These are phyloP conservation scores for Platypus cylindrus DNA, from an alignment of 2,888 invertebrate species.

Conservation along the genomic window DNA sequence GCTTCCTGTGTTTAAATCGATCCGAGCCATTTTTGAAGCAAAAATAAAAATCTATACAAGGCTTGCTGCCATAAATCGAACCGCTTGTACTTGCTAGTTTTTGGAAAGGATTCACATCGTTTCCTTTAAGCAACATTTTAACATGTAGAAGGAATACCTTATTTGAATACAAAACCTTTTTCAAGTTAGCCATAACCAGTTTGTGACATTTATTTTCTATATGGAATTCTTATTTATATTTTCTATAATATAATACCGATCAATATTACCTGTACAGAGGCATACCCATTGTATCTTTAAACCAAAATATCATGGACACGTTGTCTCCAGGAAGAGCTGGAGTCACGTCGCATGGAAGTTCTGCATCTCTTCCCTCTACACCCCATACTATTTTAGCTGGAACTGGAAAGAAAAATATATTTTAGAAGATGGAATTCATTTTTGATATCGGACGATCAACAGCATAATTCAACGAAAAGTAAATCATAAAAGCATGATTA, in stretches of 20 bases:
- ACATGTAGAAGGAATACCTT: constrained; percentile 5
- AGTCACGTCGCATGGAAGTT: constrained; percentile 73
- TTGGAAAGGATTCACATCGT: constrained; percentile 9
- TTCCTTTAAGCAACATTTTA: constrained; percentile 10
- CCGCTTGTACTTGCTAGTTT: constrained; percentile 11
- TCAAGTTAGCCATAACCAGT: constrained; percentile 4
- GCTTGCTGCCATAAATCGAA: constrained; percentile 9
- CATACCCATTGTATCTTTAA: constrained; percentile 73
- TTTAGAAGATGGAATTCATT: no score
- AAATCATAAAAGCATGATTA: no score
- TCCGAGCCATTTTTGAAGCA: constrained; percentile 12
- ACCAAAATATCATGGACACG: constrained; percentile 80
- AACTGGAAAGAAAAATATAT: constrained; percentile 45
- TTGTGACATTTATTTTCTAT: no score
- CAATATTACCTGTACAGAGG: constrained; percentile 81
- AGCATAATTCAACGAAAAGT: no score
- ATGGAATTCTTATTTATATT: no score
- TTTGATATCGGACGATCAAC: no score
- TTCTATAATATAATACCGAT: no score
- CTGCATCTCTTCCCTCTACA: constrained; percentile 59
- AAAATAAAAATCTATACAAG: constrained; percentile 16
- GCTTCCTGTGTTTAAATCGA: constrained; percentile 27
- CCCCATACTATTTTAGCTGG: constrained; percentile 61
- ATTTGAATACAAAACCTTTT: constrained; percentile 9
- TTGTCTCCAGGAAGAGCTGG: constrained; percentile 55